Evolutionary conservation across 1,140 invertebrate species (phyloP), one percentile per base, ranked within the genome.

Genomic region (Trypoxylus dichotomus): DNA sequence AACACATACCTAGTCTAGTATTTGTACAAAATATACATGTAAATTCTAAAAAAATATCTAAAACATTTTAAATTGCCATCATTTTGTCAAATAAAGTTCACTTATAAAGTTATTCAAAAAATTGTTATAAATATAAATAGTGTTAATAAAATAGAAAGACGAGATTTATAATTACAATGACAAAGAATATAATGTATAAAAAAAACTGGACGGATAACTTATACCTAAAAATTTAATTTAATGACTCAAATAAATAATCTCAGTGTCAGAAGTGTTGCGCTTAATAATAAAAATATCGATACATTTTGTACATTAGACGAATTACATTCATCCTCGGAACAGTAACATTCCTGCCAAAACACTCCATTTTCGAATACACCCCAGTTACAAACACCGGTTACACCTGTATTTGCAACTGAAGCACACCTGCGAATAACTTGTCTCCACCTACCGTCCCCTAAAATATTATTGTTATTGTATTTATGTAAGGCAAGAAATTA

Each of bases 301-400:
- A 43, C 32, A 2, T 15, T 37, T 25, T 42, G 19, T 41, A 42
- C 13, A 15, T 41, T 79, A 0, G 88, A 84, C 10, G 83, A 82
- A 86, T 97, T 98, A 83, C 96, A 98, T 79, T 92, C 91, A 85
- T 97, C 95, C 78, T 92, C 90, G 0, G 95, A 94, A 86, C 96
- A 98, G 82, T 97, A 97, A 84, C 96, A 98, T 85, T 97, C 95
- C 85, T 98, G 95, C 96, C 96, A 98, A 83, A 96, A 98, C 0
- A 96, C 94, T 3, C 96, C 95, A 83, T 97, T 97, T 77, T 95
- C 92, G 80, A 95, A 92, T 13, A 97, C 95, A 15, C 96, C 96
- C 96, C 96, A 97, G 84, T 97, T 97, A 83, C 96, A 98, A 1
- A 96, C 95, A 54, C 94, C 94, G 0, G 95, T 96, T 0, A 96